Conservation (phyloP, 2,888 invertebrate species). For the Patella depressa region DNA sequence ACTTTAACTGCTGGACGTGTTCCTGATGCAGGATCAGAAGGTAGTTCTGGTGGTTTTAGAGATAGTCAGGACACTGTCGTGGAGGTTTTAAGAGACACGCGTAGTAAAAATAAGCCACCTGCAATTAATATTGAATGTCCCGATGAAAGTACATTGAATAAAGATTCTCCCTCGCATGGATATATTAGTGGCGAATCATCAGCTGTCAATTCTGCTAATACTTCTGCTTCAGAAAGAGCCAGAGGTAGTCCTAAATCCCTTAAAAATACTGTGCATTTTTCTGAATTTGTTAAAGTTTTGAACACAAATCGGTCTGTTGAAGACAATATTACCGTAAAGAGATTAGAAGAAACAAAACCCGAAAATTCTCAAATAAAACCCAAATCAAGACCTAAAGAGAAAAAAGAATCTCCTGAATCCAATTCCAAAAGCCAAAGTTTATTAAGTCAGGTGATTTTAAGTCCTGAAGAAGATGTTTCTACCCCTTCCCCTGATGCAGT, state of each 20-base stretch:
- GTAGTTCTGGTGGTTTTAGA: slow-evolving; percentile 28
- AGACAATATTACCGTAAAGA: slow-evolving; percentile 52
- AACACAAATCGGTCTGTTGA: slow-evolving; percentile 58
- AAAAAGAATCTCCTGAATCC: background rate
- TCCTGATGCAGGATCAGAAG: slow-evolving; percentile 6
- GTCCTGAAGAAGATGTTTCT: slow-evolving; percentile 51
- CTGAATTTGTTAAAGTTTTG: slow-evolving; percentile 59
- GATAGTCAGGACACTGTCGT: slow-evolving; percentile 38
- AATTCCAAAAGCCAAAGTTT: slow-evolving; percentile 32
- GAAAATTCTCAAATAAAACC: background rate
- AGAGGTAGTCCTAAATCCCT: slow-evolving; percentile 60
- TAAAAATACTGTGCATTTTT: slow-evolving; percentile 62
- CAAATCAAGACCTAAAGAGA: background rate
- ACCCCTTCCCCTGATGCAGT: slow-evolving; percentile 42
- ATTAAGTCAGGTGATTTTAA: slow-evolving; percentile 53
- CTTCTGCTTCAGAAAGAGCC: slow-evolving; percentile 27
- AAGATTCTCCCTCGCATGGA: background rate
- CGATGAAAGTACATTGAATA: background rate
- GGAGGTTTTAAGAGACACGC: slow-evolving; percentile 19
- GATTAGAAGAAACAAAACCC: slow-evolving; percentile 41
- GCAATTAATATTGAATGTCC: background rate
- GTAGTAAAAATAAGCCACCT: background rate
- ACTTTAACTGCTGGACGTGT: background rate
- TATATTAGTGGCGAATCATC: background rate
- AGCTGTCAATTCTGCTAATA: slow-evolving; percentile 35